phyloP scores from a whole-genome alignment of 1,140 invertebrate species.

The Orius insidiosus region DNA sequence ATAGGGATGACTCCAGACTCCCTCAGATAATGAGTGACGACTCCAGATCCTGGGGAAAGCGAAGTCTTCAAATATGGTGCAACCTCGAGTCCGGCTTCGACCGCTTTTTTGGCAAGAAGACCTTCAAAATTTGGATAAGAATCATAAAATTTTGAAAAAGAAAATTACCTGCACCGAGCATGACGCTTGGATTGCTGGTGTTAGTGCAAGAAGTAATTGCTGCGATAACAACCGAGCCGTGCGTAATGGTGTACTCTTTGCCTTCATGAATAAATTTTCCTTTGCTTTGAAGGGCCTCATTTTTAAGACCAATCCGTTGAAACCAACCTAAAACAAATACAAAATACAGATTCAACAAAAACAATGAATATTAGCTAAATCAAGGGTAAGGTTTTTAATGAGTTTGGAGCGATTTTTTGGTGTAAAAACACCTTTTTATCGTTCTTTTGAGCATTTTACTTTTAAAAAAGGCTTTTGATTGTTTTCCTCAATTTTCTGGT shows the following conservation, averaged over 20 bases:
- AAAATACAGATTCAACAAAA: slow-evolving; percentile 1
- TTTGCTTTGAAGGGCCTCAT: slow-evolving; percentile 41
- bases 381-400: neutral
- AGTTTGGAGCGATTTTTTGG: neutral
- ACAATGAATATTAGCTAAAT: neutral
- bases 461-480: too few species aligned
- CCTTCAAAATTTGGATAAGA: slow-evolving; percentile 33
- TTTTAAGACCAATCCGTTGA: slow-evolving; percentile 80
- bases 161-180: slow-evolving; percentile 68
- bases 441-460: too few species aligned
- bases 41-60: slow-evolving; percentile 89
- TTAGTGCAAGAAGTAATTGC: slow-evolving; percentile 98
- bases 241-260: slow-evolving; percentile 63
- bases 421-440: too few species aligned
- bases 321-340: slow-evolving; percentile 51
- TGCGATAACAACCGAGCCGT: slow-evolving; percentile 91
- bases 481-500: too few species aligned
- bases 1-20: slow-evolving; percentile 76
- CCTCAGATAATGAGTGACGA: slow-evolving; percentile 90
- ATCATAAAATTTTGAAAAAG: neutral
- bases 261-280: slow-evolving; percentile 66
- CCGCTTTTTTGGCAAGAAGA: slow-evolving; percentile 84
- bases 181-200: slow-evolving; percentile 93
- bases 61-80: slow-evolving; percentile 92
- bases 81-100: slow-evolving; percentile 74